Percentiles rank a stretch among this genome's conserved stretches.
Evolutionary conservation across 2,113 vertebrate species (phyloP).

Genomic region (Hemiprocne comata): DNA sequence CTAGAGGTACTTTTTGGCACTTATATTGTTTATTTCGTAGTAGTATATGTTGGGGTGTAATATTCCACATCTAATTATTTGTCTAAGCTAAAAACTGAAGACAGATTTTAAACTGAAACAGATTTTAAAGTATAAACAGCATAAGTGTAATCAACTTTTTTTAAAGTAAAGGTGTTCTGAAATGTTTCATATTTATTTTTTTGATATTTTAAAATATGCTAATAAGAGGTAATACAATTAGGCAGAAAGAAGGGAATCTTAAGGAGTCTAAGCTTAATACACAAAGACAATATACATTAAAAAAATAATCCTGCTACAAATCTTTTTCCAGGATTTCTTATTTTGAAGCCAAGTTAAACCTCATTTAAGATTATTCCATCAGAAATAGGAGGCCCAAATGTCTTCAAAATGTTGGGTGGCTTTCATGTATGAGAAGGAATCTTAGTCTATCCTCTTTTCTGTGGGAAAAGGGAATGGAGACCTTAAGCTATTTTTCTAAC

Average conservation of each 20-base stretch:
- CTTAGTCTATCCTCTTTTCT: background rate
- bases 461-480: background rate
- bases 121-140: background rate
- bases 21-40: background rate
- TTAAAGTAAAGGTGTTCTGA: background rate
- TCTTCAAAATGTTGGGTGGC: background rate
- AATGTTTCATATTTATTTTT: background rate
- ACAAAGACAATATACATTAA: background rate
- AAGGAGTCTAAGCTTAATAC: background rate
- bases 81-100: background rate
- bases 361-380: background rate
- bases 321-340: background rate
- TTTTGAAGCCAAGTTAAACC: slow-evolving; percentile 26
- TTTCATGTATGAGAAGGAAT: background rate
- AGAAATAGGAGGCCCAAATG: background rate
- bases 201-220: background rate
- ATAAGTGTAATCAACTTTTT: background rate
- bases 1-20: background rate
- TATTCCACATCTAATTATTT: background rate
- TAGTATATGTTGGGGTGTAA: background rate
- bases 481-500: background rate
- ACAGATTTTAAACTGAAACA: background rate
- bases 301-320: background rate
- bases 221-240: background rate
- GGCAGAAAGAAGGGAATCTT: background rate